Evolutionary conservation across 2,888 invertebrate species (phyloP), one percentile per base, ranked within the genome.

Genomic region (Cerastis leucographa): DNA sequence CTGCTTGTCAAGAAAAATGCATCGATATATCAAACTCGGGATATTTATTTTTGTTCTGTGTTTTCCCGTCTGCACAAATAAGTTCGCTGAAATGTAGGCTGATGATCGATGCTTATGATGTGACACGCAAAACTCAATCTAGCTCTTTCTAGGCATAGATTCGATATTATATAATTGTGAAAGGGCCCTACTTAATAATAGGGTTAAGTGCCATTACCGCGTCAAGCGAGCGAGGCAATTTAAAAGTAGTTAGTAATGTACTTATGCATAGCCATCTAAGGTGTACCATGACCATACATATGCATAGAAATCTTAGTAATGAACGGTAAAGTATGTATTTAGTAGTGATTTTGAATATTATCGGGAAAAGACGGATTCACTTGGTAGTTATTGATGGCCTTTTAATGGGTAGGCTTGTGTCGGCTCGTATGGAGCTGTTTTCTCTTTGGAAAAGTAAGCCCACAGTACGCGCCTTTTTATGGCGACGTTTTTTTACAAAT

Each of bases 191-290:
- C 42, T 76, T 68, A 62, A 69, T 65, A 69, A 80, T 69, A 80
- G 42, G 71, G 59, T 68, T 73, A 69, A 72, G 59, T 68, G 29
- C 64, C 59, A 78, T 79, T 69, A 64, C 84, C 19, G 22, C 59
- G 80, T 61, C 59, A 73, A 70, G 51, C 64, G n/a, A 72, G 46
- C 29, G 40, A 64, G 68, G 80, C 56, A 84, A 83, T 84, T 79
- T 68, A 79, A 65, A 72, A 72, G 84, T 72, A 69, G 44, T 78
- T 83, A 78, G 73, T 84, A 78, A 84, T 78, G 59, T 79, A 35
- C 35, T 35, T 35, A 73, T 81, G 80, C 79, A 72, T 12, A 59
- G 68, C 81, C 84, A 65, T 83, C 29, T 83, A 78, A 46, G 83
- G 78, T 29, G 22, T 44, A 40, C 59, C n/a, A 59, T 56, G 66